Base-by-base conservation (phyloP, 2,888 invertebrate species). In the Unio pictorum region DNA sequence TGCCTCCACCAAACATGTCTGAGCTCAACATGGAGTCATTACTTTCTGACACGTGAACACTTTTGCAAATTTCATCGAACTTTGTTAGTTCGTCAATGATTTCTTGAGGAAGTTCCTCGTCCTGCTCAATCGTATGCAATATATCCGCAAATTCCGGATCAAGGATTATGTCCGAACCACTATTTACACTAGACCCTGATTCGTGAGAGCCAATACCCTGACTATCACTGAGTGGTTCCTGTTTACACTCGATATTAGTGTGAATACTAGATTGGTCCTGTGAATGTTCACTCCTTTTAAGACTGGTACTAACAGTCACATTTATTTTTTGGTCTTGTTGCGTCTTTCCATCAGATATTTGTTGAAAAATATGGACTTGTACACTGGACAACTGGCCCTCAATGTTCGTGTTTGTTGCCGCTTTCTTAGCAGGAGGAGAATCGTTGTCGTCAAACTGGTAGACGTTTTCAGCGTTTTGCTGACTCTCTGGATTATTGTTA, bases 361-460 rank as follows among this genome's bases (percentile, higher is more conserved):
- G 85, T 89, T 96, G 96, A 30, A 96, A 96, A 84, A 96, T 96
- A 91, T 96, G 96, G 74, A 96, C 96, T 6, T 95, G 95, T 91
- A 96, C 96, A 70, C 80, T 81, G 8, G 82, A 80, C 58, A 81
- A 68, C n/a, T 71, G 72, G 34, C 74, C 72, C 59, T 76, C 74
- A 66, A 76, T 69, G 28, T 67, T 69, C n/a, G 71, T 65, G 59
- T 72, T 73, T 65, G 71, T 68, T 58, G 79, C 70, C 62, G 64
- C 67, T 69, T 75, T 70, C 65, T 74, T 80, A 55, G 71, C 64
- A n/a, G 73, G 68, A 11, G 78, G 72, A 6, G 71, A 71, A 61
- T 85, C 81, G 60, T 75, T 76, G 61, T 86, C 83, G 68, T 81
- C 81, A 69, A 82, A 83, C 64, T 79, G 79, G 71, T 79, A 83